Evolutionary conservation across 2,113 vertebrate genomes (phyloP).

Genomic region (Grus americana): DNA sequence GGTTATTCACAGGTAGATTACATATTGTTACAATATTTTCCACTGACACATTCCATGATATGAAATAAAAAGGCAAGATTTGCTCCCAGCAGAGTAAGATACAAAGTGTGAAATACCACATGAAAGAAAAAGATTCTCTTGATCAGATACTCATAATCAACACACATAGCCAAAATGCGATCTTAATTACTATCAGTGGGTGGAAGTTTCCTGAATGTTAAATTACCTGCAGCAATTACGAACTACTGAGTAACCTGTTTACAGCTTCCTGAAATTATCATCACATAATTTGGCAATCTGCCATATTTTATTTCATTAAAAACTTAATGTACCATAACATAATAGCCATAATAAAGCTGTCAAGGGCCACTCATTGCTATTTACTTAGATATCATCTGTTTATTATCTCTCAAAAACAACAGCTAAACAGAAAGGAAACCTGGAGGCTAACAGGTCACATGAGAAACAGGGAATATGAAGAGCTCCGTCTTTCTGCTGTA

Average conservation of each 20-base stretch:
- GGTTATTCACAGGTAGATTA: background rate
- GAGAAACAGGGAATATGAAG: background rate
- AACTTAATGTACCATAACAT: constrained; percentile 46
- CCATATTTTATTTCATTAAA: constrained; percentile 64
- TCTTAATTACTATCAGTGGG: constrained; percentile 60
- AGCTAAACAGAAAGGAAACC: constrained; percentile 7
- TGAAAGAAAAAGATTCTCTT: constrained; percentile 1
- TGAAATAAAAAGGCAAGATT: constrained; percentile 1
- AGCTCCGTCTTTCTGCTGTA: background rate
- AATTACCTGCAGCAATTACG: constrained; percentile 64
- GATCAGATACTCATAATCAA: constrained; percentile 48
- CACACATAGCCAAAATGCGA: background rate
- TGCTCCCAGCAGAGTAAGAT: background rate
- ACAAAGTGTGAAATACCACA: background rate
- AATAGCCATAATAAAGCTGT: constrained; percentile 60
- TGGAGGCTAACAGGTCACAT: background rate
- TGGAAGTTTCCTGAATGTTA: constrained; percentile 58
- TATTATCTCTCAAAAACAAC: background rate
- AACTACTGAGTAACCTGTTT: constrained; percentile 55
- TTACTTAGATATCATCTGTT: constrained; percentile 27
- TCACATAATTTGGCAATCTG: constrained; percentile 59
- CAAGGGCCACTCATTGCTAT: constrained; percentile 35
- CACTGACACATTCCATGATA: background rate
- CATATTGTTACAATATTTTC: background rate
- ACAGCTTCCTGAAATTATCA: constrained; percentile 63